A percentile compares a stretch with the other conserved stretches of the same genome.
Conservation (phyloP, 2,113 vertebrate genomes). For the Micromys minutus region DNA sequence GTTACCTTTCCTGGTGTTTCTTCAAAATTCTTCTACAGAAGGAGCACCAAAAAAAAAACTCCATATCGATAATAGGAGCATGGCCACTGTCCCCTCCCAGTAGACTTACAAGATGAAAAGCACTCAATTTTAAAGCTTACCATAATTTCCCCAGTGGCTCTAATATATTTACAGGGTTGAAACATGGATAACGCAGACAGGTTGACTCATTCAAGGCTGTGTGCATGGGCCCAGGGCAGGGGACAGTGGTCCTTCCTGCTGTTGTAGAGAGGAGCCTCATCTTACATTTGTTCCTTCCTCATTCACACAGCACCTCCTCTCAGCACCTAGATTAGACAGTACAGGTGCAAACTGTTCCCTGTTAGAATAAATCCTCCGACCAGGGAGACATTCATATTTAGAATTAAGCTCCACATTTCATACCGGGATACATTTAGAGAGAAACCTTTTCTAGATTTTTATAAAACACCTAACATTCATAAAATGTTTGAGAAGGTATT, state of each 20-base stretch:
- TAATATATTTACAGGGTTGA: background rate
- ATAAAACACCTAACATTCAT: background rate
- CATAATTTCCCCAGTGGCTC: background rate
- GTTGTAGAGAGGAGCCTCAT: background rate
- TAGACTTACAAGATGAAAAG: background rate
- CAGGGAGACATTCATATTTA: background rate
- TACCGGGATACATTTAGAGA: background rate
- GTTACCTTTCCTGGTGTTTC: background rate
- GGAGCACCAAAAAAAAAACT: background rate
- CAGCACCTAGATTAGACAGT: no score
- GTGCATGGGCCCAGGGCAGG: background rate
- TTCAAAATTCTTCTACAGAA: background rate
- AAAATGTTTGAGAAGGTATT: background rate
- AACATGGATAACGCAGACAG: background rate
- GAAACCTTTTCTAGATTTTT: background rate
- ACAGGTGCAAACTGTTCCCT: background rate
- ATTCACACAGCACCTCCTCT: fast-evolving
- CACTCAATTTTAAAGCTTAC: background rate
- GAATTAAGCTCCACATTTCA: background rate
- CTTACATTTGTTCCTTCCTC: background rate
- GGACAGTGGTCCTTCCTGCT: background rate
- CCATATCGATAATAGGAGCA: background rate
- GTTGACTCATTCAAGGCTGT: background rate
- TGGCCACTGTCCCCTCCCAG: background rate
- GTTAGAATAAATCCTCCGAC: background rate